Evolutionary conservation across 2,797 vertebrate species (phyloP), one percentile per base, ranked within the genome.

Genomic region (Hoplostethus mediterraneus): DNA sequence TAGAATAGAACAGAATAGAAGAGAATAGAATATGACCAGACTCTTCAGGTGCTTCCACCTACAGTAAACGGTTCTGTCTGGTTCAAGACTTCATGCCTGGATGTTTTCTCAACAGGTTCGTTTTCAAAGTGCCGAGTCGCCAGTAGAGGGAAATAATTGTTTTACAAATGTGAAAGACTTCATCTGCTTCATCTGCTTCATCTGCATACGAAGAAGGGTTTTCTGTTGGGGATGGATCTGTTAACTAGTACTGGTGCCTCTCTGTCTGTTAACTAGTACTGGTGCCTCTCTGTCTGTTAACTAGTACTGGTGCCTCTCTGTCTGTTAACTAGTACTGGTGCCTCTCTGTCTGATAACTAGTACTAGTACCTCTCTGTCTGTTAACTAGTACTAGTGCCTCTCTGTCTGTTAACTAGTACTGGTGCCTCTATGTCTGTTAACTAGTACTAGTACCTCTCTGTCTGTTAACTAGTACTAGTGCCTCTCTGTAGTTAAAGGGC

Each of bases 41-140:
- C 6, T 5, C 40, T 74, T 79, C 6, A 51, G 55, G 38, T 65
- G 47, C 38, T 75, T 17, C 51, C 52, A 69, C 58, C 53, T 59
- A 38, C 12, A 69, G 62, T 30, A 59, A n/a, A 25, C n/a, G 2
- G 33, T 67, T 71, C 7, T 53, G 13, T 48, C 11, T 56, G 54
- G 65, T 63, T 30, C 1, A 55, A 61, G 14, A 60, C 17, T 60
- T 54, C 5, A 17, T 52, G 17, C 7, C 8, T 6, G 30, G 45
- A 28, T 53, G 13, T 6, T 74, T 64, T 45, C 44, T 17, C 12
- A 10, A 66, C 14, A 16, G 14, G 21, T 30, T 66, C 28, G 16
- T 30, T 66, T 47, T 30, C 3, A 58, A 75, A 73, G 49, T 44
- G 47, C 2, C 10, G 25, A 16, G 2, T 4, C 33, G 30, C n/a